phyloP scores from a whole-genome alignment of 2,113 vertebrate genomes.

The Suncus etruscus region DNA sequence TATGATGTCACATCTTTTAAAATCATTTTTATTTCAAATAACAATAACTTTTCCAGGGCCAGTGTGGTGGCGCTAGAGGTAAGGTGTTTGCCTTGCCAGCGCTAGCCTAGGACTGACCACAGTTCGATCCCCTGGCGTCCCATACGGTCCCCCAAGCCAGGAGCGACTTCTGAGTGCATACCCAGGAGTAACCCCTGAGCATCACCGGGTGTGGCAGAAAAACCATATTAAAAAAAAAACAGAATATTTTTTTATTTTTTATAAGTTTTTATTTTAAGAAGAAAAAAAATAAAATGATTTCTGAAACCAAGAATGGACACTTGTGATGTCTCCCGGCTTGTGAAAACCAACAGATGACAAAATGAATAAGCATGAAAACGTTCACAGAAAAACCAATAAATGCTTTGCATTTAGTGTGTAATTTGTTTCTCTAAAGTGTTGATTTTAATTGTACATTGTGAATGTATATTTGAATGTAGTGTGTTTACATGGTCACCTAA shows the following conservation, averaged over 20 bases:
- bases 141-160: too few relatives aligned
- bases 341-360: slow-evolving; percentile 56
- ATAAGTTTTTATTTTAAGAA: slow-evolving; percentile 52
- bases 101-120: too few relatives aligned
- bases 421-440: slow-evolving; percentile 28
- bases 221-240: too few relatives aligned
- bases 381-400: slow-evolving; percentile 28
- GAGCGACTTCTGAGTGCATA: too few relatives aligned
- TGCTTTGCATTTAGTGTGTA: not conserved
- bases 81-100: too few relatives aligned
- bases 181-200: too few relatives aligned
- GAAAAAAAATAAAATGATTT: slow-evolving; percentile 18
- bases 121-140: too few relatives aligned
- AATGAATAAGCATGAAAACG: not conserved
- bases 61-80: too few relatives aligned
- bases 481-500: slow-evolving; percentile 5
- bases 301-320: slow-evolving; percentile 29
- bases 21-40: too few relatives aligned
- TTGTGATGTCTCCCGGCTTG: slow-evolving; percentile 54
- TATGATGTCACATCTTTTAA: too few relatives aligned
- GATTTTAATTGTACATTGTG: slow-evolving; percentile 27
- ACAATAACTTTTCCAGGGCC: too few relatives aligned
- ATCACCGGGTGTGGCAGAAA: too few relatives aligned
- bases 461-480: not conserved
- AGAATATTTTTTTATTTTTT: not conserved